Evolutionary conservation across 2,113 vertebrate species (phyloP).

Genomic region (Solenodon paradoxus): DNA sequence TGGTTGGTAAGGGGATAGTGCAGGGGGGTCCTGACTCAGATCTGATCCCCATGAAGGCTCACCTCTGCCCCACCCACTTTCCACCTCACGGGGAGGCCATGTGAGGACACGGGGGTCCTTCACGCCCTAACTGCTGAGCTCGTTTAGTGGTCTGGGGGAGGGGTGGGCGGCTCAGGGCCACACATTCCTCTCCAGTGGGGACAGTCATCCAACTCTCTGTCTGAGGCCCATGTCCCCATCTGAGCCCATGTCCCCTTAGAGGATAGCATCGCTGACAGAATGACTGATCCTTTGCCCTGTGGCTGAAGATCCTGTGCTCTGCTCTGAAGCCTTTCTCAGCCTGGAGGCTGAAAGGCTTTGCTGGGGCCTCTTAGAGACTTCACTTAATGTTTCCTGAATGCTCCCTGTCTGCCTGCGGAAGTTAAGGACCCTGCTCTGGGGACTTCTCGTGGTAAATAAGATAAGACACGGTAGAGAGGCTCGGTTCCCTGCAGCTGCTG

Average conservation of each 20-base stretch:
- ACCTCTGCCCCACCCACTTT: background rate
- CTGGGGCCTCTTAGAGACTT: background rate
- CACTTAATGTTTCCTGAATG: slow-evolving; percentile 9
- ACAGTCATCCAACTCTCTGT: too few relatives aligned
- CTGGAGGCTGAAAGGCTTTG: background rate
- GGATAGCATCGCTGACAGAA: too few relatives aligned
- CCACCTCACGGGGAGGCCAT: background rate
- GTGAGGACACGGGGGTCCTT: background rate
- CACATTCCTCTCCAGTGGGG: background rate
- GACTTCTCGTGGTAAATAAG: slow-evolving; percentile 49
- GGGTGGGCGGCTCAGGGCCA: background rate
- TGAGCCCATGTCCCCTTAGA: too few relatives aligned
- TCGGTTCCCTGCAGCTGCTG: background rate
- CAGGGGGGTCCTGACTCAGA: background rate
- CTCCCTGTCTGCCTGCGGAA: background rate
- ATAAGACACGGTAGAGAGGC: background rate
- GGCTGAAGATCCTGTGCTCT: background rate
- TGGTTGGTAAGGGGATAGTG: too few relatives aligned
- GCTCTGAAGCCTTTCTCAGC: background rate
- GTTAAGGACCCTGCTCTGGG: slow-evolving; percentile 53
- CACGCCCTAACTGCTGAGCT: too few relatives aligned
- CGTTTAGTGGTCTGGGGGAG: background rate
- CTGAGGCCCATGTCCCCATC: background rate
- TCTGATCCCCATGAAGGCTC: background rate
- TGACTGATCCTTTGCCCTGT: background rate